phyloP scores from a whole-genome alignment of 2,888 invertebrate genomes.

The Blastobasis adustella region DNA sequence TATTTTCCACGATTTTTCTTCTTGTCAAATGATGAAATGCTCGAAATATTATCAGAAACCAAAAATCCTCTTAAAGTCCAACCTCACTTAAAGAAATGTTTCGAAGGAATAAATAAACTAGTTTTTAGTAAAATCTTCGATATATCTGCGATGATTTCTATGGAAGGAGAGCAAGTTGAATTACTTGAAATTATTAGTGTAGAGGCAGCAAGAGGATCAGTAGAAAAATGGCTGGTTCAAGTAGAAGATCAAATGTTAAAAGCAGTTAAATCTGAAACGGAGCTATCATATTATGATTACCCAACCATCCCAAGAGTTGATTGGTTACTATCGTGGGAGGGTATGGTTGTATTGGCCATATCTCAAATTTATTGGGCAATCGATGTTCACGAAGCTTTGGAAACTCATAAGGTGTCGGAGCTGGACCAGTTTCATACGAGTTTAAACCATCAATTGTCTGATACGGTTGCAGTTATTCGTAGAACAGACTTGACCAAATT shows the following conservation, averaged over 20 bases:
- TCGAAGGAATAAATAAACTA: conserved; percentile 87
- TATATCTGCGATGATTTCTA: conserved; percentile 85
- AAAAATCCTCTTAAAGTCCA: conserved; percentile 89
- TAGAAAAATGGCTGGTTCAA: conserved; percentile 90
- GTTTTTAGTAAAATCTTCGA: conserved; percentile 82
- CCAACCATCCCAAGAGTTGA: conserved; percentile 70
- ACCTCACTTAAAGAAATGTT: conserved; percentile 90
- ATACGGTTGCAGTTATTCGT: conserved; percentile 83
- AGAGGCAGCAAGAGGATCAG: conserved; percentile 84
- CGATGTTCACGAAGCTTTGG: conserved; percentile 82
- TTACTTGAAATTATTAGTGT: conserved; percentile 79
- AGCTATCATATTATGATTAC: conserved; percentile 79
- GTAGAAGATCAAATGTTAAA: conserved; percentile 88
- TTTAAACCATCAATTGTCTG: conserved; percentile 78
- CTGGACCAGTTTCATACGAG: conserved; percentile 72
- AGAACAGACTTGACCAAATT: conserved; percentile 81
- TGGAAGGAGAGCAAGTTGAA: conserved; percentile 82
- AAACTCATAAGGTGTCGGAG: conserved; percentile 70
- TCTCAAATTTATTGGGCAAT: conserved; percentile 90
- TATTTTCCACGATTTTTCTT: conserved; percentile 93
- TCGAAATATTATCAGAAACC: conserved; percentile 92
- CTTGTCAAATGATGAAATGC: conserved; percentile 91
- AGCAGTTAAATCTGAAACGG: conserved; percentile 81
- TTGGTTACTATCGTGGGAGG: conserved; percentile 88
- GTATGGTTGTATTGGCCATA: conserved; percentile 86